Evolutionary conservation across 1,140 invertebrate genomes (phyloP), one percentile per base, ranked within the genome.

Genomic region (Drosophila murphyi): DNA sequence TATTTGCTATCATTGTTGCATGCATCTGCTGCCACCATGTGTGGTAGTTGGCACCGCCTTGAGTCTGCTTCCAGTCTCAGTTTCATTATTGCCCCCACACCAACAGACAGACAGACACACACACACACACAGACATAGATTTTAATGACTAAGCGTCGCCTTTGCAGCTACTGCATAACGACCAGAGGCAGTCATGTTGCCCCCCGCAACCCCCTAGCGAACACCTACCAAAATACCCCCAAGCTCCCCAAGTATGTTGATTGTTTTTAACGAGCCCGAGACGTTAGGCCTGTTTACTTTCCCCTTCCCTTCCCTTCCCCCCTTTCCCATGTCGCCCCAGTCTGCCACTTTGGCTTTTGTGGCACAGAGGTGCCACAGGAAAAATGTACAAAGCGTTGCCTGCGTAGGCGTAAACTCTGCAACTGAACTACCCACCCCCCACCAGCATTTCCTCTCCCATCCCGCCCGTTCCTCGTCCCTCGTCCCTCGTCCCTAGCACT

Each of bases 81-180:
- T 20, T 20, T 20, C 20, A 20, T 20, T 20, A 20, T 6, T 31
- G 28, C 47, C 7, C 7, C 48, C 29, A 47, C 20, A 47, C 34
- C 5, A 34, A 34, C 4, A 50, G 47, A 10, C 20, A 37, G 32
- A 29, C 54, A 56, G 5, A 41, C 35, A 34, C 28, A 39, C 7
- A 31, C 3, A 3, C 37, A 34, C 31, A 37, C 28, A 32, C 41
- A 41, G 43, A 51, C 52, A 48, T 72, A 61, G 39, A 57, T 47
- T 71, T 67, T 78, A 78, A 70, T 78, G 76, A 78, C 76, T 75
- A 70, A 71, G 76, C 72, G 71, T 77, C 63, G 69, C 43, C 48
- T 76, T 73, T 54, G 51, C 75, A 68, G 75, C 76, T 78, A 78
- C 76, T 75, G 72, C 72, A 64, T 75, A 78, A 74, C 71, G 72